A percentile compares a stretch with the other conserved stretches of the same genome.
Evolutionary conservation across 2,888 invertebrate species (phyloP).

Genomic region (Formica aserva): DNA sequence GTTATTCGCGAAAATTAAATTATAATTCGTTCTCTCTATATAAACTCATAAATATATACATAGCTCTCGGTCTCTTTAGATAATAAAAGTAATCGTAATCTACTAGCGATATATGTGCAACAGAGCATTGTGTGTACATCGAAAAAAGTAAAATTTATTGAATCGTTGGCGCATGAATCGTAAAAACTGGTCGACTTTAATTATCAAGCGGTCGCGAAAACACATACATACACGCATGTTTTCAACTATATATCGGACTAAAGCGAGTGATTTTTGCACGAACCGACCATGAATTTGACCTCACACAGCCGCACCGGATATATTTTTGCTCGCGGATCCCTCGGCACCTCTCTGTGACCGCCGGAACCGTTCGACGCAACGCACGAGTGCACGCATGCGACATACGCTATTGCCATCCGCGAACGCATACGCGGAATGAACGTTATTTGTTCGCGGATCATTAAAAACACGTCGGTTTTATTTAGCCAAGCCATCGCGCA

Average conservation of each 20-base stretch:
- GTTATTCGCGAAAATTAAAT: background rate
- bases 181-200: constrained; percentile 38
- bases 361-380: constrained; percentile 39
- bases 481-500: constrained; percentile 67
- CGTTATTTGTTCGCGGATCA: constrained; percentile 78
- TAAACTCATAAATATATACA: background rate
- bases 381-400: constrained; percentile 39
- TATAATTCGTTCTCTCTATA: background rate
- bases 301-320: constrained; percentile 48
- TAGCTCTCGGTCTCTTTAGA: background rate
- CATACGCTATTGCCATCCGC: constrained; percentile 26
- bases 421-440: constrained; percentile 65
- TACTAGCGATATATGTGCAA: background rate
- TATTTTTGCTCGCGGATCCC: constrained; percentile 67
- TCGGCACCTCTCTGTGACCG: constrained; percentile 49
- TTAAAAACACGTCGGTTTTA: constrained; percentile 81
- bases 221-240: background rate
- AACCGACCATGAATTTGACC: constrained; percentile 46
- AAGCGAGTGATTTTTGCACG: constrained; percentile 42
- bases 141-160: constrained; percentile 22
- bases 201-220: constrained; percentile 41
- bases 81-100: constrained; percentile 29
- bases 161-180: constrained; percentile 26
- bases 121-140: background rate
- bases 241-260: constrained; percentile 21